These are phyloP conservation scores for Ciconia nigra DNA, from an alignment of 2,797 vertebrate species.

Conservation along the genomic window DNA sequence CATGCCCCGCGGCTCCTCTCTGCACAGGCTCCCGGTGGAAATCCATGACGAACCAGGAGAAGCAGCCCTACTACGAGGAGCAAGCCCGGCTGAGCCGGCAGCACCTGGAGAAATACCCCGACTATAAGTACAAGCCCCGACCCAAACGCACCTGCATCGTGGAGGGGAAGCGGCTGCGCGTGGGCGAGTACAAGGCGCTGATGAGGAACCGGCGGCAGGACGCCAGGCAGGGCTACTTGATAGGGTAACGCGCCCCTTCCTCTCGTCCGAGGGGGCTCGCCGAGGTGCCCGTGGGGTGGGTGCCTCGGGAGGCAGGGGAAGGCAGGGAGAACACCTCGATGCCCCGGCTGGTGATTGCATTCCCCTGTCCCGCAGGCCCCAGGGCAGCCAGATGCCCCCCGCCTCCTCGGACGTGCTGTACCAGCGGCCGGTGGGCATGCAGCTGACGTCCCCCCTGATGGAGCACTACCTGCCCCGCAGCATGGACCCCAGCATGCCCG, in stretches of 20 bases:
- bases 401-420: constrained; percentile 71
- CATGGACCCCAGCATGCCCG: constrained; percentile 77
- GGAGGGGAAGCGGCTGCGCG: constrained; percentile 91
- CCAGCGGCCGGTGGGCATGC: constrained; percentile 76
- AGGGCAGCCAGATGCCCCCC: constrained; percentile 64
- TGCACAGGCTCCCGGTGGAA: constrained; percentile 92
- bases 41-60: constrained; percentile 97
- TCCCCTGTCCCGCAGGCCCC: constrained; percentile 48
- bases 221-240: constrained; percentile 78
- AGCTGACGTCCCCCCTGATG: constrained; percentile 82
- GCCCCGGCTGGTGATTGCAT: background rate
- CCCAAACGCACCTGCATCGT: constrained; percentile 98
- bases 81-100: constrained; percentile 94
- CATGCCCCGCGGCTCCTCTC: accelerated
- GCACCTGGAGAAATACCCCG: constrained; percentile 96
- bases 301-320: accelerated
- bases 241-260: constrained; percentile 71
- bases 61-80: constrained; percentile 97
- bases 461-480: constrained; percentile 87
- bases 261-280: background rate
- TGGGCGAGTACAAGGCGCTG: constrained; percentile 98
- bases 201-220: constrained; percentile 96
- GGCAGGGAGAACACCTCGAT: accelerated
- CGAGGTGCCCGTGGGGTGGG: accelerated
- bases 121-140: constrained; percentile 97